Evolutionary conservation across 2,888 invertebrate species (phyloP).

Genomic region (Euplagia quadripunctaria): DNA sequence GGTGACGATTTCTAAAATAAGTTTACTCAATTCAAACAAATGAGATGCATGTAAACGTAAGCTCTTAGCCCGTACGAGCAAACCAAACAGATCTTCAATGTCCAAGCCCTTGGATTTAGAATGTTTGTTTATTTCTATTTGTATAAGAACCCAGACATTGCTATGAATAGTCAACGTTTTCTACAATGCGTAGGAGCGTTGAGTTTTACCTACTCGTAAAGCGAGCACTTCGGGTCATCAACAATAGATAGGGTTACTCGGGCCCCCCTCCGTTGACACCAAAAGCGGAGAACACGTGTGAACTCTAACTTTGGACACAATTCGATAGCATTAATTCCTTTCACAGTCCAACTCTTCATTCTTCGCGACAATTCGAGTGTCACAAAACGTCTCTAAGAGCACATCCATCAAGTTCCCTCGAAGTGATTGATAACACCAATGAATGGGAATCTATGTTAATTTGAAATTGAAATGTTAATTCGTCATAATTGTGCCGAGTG

Average conservation of each 20-base stretch:
- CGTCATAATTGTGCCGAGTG: conserved; percentile 69
- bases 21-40: conserved; percentile 51
- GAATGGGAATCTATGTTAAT: conserved; percentile 83
- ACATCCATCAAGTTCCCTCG: conserved; percentile 71
- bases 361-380: conserved; percentile 80
- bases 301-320: conserved; percentile 71
- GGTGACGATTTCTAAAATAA: conserved; percentile 45
- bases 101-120: conserved; percentile 73
- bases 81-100: conserved; percentile 64
- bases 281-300: conserved; percentile 78
- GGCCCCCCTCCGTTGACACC: conserved; percentile 66
- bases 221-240: conserved; percentile 32
- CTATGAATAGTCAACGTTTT: conserved; percentile 58
- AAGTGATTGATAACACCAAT: conserved; percentile 78
- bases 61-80: conserved; percentile 59
- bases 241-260: conserved; percentile 36
- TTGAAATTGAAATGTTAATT: conserved; percentile 82
- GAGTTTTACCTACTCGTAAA: conserved; percentile 9
- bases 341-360: conserved; percentile 67
- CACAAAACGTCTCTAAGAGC: conserved; percentile 76
- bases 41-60: conserved; percentile 56
- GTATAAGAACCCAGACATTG: conserved; percentile 50
- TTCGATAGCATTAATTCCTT: conserved; percentile 65
- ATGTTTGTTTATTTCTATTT: conserved; percentile 72
- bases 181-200: conserved; percentile 59